A percentile compares a stretch with the other conserved stretches of the same genome.
These are phyloP conservation scores for Leptothorax acervorum DNA, from an alignment of 2,888 invertebrate species.

Conservation along the genomic window DNA sequence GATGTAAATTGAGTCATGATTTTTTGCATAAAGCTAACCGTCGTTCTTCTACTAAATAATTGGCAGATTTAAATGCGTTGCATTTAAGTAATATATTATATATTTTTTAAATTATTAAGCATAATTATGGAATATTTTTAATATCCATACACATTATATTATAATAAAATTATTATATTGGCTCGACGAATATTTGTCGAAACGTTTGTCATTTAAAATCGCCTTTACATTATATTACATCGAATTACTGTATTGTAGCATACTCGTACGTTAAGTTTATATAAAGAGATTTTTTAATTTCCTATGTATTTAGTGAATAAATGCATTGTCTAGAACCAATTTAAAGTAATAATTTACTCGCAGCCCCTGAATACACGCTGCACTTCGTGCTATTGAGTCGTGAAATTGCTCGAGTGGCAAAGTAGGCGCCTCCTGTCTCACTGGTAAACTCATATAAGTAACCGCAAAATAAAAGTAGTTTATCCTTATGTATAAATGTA, in stretches of 20 bases:
- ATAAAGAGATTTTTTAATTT: background rate
- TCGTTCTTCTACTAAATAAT: background rate
- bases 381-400: conserved; percentile 56
- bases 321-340: background rate
- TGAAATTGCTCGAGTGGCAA: conserved; percentile 57
- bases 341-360: background rate
- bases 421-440: conserved; percentile 10
- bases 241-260: background rate
- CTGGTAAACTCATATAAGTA: background rate
- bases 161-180: conserved; percentile 49
- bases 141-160: background rate
- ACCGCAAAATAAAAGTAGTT: background rate
- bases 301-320: background rate
- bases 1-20: conserved; percentile 47
- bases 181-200: background rate
- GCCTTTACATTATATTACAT: background rate
- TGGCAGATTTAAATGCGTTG: background rate
- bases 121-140: background rate
- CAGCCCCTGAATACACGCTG: conserved; percentile 63
- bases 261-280: background rate
- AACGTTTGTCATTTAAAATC: background rate
- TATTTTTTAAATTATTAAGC: background rate
- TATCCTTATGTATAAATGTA: background rate
- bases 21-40: background rate
- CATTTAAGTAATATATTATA: background rate